Evolutionary conservation across 2,797 vertebrate species (phyloP).

Genomic region (Naso thynnoides): DNA sequence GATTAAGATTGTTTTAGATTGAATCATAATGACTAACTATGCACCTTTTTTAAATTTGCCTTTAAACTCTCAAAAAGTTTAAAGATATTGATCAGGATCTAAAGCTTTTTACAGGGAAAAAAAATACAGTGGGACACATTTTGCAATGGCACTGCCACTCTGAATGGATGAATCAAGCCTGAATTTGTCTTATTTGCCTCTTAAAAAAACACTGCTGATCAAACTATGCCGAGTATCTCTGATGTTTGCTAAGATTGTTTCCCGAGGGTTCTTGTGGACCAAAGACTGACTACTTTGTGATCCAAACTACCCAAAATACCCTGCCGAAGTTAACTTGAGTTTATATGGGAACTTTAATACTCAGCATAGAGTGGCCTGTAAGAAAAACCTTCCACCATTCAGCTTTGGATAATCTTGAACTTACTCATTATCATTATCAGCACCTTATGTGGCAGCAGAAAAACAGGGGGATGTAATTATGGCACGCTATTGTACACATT

Average conservation of each 20-base stretch:
- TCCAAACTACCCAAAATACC: conserved; percentile 10
- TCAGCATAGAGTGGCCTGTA: neutral
- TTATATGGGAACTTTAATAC: neutral
- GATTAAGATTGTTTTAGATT: neutral
- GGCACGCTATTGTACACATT: conserved; percentile 31
- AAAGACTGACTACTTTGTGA: conserved; percentile 26
- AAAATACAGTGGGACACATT: neutral
- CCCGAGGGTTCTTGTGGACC: neutral
- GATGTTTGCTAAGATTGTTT: conserved; percentile 22
- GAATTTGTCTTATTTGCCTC: conserved; percentile 1
- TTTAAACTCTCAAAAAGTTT: no score
- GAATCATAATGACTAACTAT: no score
- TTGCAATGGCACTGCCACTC: neutral
- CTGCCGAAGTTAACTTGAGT: neutral
- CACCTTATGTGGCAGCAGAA: conserved; percentile 26
- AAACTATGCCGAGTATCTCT: conserved; percentile 11
- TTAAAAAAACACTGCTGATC: conserved; percentile 12
- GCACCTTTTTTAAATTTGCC: no score
- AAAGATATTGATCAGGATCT: neutral
- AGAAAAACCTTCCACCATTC: conserved; percentile 1
- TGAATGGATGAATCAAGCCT: conserved; percentile 9
- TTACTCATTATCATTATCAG: conserved; percentile 24
- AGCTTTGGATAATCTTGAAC: conserved; percentile 12
- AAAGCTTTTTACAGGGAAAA: neutral
- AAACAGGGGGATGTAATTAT: conserved; percentile 32